A percentile compares a stretch with the other conserved stretches of the same genome.
Evolutionary conservation across 2,113 vertebrate species (phyloP).

Genomic region (Petromus typicus): DNA sequence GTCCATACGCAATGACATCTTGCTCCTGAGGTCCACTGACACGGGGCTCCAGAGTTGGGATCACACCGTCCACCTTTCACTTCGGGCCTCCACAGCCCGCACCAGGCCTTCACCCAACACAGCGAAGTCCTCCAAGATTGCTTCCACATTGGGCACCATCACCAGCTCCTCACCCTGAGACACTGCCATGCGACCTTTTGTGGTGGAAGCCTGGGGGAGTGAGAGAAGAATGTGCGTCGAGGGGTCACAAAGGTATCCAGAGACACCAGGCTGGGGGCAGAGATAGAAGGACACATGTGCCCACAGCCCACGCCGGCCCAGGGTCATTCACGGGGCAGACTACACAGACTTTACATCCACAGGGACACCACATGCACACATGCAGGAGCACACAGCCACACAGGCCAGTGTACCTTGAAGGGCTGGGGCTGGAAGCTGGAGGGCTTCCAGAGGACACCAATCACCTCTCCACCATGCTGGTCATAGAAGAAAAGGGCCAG

Average conservation of each 20-base stretch:
- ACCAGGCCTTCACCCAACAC: conserved; percentile 94
- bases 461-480: conserved; percentile 93
- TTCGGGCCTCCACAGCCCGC: conserved; percentile 90
- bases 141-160: conserved; percentile 93
- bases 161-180: conserved; percentile 83
- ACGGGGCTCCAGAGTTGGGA: neutral
- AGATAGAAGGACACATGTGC: neutral
- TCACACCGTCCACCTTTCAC: conserved; percentile 95
- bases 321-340: neutral
- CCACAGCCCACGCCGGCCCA: neutral
- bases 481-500: conserved; percentile 97
- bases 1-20: neutral
- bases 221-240: neutral
- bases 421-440: conserved; percentile 91
- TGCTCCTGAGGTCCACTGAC: neutral
- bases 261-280: neutral
- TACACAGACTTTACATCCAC: fast-evolving
- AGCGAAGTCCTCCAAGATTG: conserved; percentile 94
- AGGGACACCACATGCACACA: neutral
- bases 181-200: conserved; percentile 89
- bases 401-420: conserved; percentile 91
- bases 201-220: conserved; percentile 88
- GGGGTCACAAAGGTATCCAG: neutral
- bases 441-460: conserved; percentile 97
- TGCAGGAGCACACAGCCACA: neutral